Conservation (phyloP, 2,797 vertebrate genomes). For the Hoplostethus mediterraneus region DNA sequence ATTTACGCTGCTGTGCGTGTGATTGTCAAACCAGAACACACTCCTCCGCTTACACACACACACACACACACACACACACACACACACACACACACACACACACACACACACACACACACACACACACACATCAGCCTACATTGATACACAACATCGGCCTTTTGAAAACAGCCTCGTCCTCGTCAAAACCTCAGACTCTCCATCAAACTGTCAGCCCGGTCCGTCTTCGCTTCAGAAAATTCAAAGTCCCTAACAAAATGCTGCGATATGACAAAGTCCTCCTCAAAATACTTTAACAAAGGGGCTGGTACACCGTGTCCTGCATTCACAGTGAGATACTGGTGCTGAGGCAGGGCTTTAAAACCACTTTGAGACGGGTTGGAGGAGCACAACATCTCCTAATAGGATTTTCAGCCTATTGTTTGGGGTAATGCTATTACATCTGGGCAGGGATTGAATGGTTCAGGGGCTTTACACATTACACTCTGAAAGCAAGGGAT, state of each 20-base stretch:
- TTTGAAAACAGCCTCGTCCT: slow-evolving; percentile 21
- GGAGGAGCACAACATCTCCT: slow-evolving; percentile 33
- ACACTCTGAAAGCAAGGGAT: slow-evolving; percentile 25
- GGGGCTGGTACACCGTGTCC: not conserved
- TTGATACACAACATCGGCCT: slow-evolving; percentile 24
- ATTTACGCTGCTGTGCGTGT: slow-evolving; percentile 41
- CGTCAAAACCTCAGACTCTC: slow-evolving; percentile 29
- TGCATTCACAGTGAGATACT: slow-evolving; percentile 31
- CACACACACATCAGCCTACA: slow-evolving; percentile 7
- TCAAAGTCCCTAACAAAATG: slow-evolving; percentile 33
- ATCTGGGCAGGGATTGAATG: slow-evolving; percentile 40
- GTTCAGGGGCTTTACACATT: slow-evolving; percentile 36
- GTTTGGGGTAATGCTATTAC: slow-evolving; percentile 53
- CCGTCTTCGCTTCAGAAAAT: slow-evolving; percentile 28
- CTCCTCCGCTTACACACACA: slow-evolving; percentile 5
- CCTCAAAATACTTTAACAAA: slow-evolving; percentile 14
- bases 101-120: slow-evolving; percentile 4
- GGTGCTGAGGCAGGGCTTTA: slow-evolving; percentile 38
- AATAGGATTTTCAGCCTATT: slow-evolving; percentile 60
- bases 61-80: too few species aligned
- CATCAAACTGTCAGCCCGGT: slow-evolving; percentile 41
- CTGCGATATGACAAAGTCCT: slow-evolving; percentile 24
- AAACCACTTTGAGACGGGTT: slow-evolving; percentile 42
- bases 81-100: not conserved
- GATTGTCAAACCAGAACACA: slow-evolving; percentile 22